These are phyloP conservation scores for Branchipolynoe longqiensis DNA, from an alignment of 2,888 invertebrate species.

Conservation along the genomic window DNA sequence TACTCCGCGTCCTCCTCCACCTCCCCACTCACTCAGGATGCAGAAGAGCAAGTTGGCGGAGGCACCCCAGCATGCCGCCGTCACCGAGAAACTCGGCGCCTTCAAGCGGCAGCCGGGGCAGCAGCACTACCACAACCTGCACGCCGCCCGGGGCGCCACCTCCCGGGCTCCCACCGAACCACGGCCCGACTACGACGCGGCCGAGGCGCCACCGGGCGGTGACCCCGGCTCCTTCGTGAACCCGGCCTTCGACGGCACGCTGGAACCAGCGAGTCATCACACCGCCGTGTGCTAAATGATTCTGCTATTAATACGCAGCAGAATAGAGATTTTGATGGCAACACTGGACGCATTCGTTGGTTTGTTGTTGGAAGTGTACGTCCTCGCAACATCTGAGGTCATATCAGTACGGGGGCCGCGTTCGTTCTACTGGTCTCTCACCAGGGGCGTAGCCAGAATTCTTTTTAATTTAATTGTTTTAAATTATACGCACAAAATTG, in stretches of 20 bases:
- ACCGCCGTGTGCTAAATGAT: not conserved
- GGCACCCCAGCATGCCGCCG: not conserved
- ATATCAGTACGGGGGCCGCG: too few relatives aligned
- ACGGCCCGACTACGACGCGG: constrained; percentile 33
- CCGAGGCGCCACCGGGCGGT: not conserved
- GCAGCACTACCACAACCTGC: not conserved
- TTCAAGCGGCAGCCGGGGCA: not conserved
- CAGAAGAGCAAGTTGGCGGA: not conserved
- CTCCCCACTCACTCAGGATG: not conserved
- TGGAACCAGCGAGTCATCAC: not conserved
- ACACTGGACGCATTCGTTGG: too few relatives aligned
- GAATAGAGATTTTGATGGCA: too few relatives aligned
- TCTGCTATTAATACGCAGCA: too few relatives aligned
- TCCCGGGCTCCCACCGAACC: constrained; percentile 5
- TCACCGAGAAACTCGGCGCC: not conserved
- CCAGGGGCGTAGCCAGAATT: too few relatives aligned
- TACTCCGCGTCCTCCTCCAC: too few relatives aligned
- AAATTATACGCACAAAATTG: too few relatives aligned
- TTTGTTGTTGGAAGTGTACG: too few relatives aligned
- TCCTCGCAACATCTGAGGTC: too few relatives aligned
- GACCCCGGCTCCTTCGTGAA: constrained; percentile 19
- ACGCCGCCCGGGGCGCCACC: constrained; percentile 1
- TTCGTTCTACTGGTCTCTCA: too few relatives aligned
- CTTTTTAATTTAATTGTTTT: too few relatives aligned
- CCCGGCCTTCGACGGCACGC: constrained; percentile 31